These are phyloP conservation scores for Neogale vison DNA, from an alignment of 2,113 vertebrate genomes.

Conservation along the genomic window DNA sequence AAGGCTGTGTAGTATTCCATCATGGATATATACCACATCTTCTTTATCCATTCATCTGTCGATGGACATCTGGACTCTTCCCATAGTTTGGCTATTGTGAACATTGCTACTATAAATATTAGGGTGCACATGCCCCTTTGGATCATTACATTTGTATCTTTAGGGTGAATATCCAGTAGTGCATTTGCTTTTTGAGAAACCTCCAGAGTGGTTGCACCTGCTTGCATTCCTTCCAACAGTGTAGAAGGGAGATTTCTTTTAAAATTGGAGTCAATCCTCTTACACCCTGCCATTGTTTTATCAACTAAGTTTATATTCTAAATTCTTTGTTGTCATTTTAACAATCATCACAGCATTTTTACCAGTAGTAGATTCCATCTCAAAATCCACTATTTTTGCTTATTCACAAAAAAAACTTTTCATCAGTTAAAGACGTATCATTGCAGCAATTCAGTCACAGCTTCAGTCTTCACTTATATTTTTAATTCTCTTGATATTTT, in stretches of 20 bases:
- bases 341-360: neutral
- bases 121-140: too few relatives aligned
- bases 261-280: neutral
- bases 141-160: too few relatives aligned
- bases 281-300: neutral
- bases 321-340: neutral
- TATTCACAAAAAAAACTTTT: neutral
- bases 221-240: too few relatives aligned
- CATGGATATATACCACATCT: too few relatives aligned
- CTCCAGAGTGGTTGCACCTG: too few relatives aligned
- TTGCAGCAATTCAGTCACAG: neutral
- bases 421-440: neutral
- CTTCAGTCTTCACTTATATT: neutral
- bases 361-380: neutral
- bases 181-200: too few relatives aligned
- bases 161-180: too few relatives aligned
- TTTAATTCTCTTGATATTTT: neutral
- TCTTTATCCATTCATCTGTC: too few relatives aligned
- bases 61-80: too few relatives aligned
- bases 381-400: neutral
- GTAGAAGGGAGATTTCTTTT: neutral
- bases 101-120: too few relatives aligned
- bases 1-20: too few relatives aligned
- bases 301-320: neutral
- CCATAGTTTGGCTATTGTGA: too few relatives aligned